Evolutionary conservation across 2,797 vertebrate species (phyloP).

Genomic region (Hippopotamyrus pictus): DNA sequence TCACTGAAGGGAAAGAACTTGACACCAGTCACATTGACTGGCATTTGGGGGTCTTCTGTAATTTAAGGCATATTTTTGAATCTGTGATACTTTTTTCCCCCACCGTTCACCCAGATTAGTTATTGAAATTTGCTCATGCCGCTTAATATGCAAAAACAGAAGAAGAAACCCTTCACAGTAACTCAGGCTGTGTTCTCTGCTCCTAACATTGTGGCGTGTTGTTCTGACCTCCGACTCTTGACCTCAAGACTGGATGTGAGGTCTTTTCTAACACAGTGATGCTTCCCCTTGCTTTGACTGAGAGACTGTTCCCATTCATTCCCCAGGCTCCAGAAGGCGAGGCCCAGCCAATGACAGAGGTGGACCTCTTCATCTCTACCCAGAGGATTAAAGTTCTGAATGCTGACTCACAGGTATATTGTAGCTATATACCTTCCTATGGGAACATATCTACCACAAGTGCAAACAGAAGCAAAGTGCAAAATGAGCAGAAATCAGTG

Average conservation of each 20-base stretch:
- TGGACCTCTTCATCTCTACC: conserved; percentile 85
- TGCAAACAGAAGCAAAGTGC: not conserved
- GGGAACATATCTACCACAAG: not conserved
- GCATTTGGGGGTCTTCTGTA: not conserved
- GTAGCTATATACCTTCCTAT: not conserved
- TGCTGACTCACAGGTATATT: conserved; percentile 77
- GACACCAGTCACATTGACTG: not conserved
- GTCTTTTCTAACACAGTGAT: conserved; percentile 11
- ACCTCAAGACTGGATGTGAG: not conserved
- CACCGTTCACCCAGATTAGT: not conserved
- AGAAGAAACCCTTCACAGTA: not conserved
- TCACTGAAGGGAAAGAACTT: conserved; percentile 23
- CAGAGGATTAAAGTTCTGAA: conserved; percentile 86
- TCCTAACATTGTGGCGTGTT: conserved; percentile 3
- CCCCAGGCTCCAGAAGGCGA: conserved; percentile 79
- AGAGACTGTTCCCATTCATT: conserved; percentile 24
- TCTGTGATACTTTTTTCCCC: not conserved
- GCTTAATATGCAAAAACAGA: not conserved
- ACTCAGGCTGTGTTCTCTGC: not conserved
- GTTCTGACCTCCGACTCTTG: not conserved
- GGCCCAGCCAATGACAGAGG: conserved; percentile 80
- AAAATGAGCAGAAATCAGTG: not conserved
- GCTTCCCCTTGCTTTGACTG: not conserved
- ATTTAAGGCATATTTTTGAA: conserved; percentile 6
- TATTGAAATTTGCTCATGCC: not conserved